phyloP scores from a whole-genome alignment of 2,797 vertebrate genomes.

The Sebastes steindachneri region DNA sequence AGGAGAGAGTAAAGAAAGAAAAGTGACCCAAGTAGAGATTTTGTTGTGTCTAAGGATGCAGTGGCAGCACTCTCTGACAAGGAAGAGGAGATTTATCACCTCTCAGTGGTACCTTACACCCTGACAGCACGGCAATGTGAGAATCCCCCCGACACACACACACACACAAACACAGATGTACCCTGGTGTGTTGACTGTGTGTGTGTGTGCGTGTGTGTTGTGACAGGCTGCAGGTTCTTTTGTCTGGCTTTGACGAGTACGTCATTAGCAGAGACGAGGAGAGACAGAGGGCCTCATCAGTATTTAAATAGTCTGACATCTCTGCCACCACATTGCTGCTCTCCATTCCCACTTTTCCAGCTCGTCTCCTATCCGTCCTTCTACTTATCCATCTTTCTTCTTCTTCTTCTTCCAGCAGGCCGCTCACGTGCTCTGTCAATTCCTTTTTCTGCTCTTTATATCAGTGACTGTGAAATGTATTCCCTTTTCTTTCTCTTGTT shows the following conservation, averaged over 20 bases:
- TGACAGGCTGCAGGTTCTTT: slow-evolving; percentile 89
- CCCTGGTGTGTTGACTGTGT: slow-evolving; percentile 34
- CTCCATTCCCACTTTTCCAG: slow-evolving; percentile 21
- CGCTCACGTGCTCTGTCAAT: slow-evolving; percentile 1
- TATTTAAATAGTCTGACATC: slow-evolving; percentile 95
- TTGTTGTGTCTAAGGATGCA: slow-evolving; percentile 62
- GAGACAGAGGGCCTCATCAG: slow-evolving; percentile 89
- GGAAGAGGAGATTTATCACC: slow-evolving; percentile 90
- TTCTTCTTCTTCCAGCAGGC: neutral
- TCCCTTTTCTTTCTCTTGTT: slow-evolving; percentile 33
- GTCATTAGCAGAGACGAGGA: slow-evolving; percentile 93
- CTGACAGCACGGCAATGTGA: slow-evolving; percentile 41
- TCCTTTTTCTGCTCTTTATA: slow-evolving; percentile 27
- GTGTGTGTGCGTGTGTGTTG: slow-evolving; percentile 48
- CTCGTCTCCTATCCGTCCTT: slow-evolving; percentile 58
- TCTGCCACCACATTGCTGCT: slow-evolving; percentile 83
- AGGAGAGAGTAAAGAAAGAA: slow-evolving; percentile 77
- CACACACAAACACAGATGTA: slow-evolving; percentile 36
- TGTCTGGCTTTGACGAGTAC: slow-evolving; percentile 90
- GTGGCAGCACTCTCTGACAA: slow-evolving; percentile 90
- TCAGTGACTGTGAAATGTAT: slow-evolving; percentile 41
- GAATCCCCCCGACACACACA: slow-evolving; percentile 41
- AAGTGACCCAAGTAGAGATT: slow-evolving; percentile 84
- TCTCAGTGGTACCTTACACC: slow-evolving; percentile 85
- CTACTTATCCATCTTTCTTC: slow-evolving; percentile 37